Conservation (phyloP, 2,888 invertebrate species). For the Hipparchia semele region DNA sequence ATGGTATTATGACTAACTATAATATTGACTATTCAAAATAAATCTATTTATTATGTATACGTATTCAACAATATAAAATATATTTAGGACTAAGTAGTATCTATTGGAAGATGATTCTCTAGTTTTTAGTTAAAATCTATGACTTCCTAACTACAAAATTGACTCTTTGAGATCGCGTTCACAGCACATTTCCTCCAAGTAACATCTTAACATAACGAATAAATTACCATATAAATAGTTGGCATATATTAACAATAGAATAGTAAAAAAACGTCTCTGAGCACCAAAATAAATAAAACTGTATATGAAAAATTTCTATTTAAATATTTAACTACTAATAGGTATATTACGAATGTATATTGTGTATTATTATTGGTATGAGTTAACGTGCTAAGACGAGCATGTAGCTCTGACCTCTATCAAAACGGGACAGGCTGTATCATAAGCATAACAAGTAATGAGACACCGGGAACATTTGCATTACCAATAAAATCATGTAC, state of each 20-base stretch:
- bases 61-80: conserved; percentile 2
- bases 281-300: conserved; percentile 2
- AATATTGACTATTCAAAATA: background rate
- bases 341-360: no score
- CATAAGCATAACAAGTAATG: no score
- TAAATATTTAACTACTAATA: background rate
- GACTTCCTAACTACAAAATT: conserved; percentile 24
- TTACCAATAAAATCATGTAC: no score
- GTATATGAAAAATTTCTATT: conserved; percentile 9
- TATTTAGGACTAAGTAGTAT: background rate
- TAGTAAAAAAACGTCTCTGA: conserved; percentile 14
- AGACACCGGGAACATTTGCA: no score
- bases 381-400: conserved; percentile 2
- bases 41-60: background rate
- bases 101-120: background rate
- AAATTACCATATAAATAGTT: conserved; percentile 26
- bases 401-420: background rate
- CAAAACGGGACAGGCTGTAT: no score
- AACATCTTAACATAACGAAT: conserved; percentile 28
- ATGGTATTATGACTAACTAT: background rate
- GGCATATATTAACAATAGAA: conserved; percentile 2
- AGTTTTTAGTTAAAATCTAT: background rate
- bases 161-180: conserved; percentile 71
- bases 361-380: conserved; percentile 1
- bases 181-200: conserved; percentile 58